These are phyloP conservation scores for Lacerta viridis DNA, from an alignment of 2,797 vertebrate genomes.

Conservation along the genomic window DNA sequence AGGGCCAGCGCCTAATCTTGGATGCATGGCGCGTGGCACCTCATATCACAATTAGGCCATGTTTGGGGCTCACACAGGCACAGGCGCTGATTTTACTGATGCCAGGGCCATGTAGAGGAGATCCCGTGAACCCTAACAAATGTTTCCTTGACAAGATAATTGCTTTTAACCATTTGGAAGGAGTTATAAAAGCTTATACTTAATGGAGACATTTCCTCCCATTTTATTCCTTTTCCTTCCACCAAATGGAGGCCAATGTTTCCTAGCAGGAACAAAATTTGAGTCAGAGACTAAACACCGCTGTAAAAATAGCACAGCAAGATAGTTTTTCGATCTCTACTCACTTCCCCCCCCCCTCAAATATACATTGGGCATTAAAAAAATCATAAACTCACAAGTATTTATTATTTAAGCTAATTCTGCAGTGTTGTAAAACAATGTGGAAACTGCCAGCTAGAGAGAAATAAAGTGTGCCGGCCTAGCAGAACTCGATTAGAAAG, in stretches of 20 bases:
- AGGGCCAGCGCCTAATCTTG: constrained; percentile 79
- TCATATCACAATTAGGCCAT: constrained; percentile 78
- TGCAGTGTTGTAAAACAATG: constrained; percentile 73
- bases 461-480: constrained; percentile 76
- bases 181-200: constrained; percentile 29
- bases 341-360: constrained; percentile 32
- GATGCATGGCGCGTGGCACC: constrained; percentile 76
- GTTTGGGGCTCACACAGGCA: constrained; percentile 68
- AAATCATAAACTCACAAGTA: constrained; percentile 64
- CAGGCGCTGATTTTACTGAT: constrained; percentile 69
- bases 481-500: constrained; percentile 74
- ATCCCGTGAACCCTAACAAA: constrained; percentile 46
- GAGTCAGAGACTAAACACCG: constrained; percentile 43
- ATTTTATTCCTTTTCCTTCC: constrained; percentile 12
- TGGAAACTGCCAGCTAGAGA: constrained; percentile 72
- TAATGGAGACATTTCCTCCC: not conserved
- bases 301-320: constrained; percentile 43
- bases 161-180: constrained; percentile 34
- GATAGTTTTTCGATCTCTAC: constrained; percentile 41
- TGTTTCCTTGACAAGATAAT: constrained; percentile 24
- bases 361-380: constrained; percentile 55
- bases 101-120: constrained; percentile 26
- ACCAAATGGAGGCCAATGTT: constrained; percentile 34
- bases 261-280: constrained; percentile 22
- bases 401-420: constrained; percentile 79